These are phyloP conservation scores for Lamellibrachia satsuma DNA, from an alignment of 2,888 invertebrate genomes.

Conservation along the genomic window DNA sequence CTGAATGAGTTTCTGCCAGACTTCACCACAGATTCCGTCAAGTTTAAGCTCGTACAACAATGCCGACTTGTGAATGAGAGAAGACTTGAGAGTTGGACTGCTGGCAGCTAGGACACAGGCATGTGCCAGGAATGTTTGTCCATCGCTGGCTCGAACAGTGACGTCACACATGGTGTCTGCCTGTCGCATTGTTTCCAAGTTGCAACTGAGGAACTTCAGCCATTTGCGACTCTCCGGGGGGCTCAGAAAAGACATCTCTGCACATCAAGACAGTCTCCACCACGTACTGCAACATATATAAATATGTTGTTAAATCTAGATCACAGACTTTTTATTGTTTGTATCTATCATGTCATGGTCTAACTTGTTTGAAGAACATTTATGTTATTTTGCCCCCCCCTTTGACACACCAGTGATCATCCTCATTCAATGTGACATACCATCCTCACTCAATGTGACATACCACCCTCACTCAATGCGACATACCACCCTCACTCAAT, in stretches of 20 bases:
- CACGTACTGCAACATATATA: not conserved
- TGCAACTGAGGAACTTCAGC: not conserved
- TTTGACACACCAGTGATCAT: too few species aligned
- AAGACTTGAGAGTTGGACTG: not conserved
- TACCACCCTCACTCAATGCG: too few species aligned
- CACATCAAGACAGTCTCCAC: not conserved
- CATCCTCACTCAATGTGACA: too few species aligned
- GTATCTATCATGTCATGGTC: too few species aligned
- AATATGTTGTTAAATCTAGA: not conserved
- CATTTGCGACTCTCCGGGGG: not conserved
- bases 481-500: too few species aligned
- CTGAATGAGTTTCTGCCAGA: not conserved
- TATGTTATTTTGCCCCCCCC: too few species aligned
- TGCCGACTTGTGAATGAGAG: not conserved
- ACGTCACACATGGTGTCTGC: not conserved
- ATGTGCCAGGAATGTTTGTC: not conserved
- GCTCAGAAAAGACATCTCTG: not conserved
- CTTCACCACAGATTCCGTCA: not conserved
- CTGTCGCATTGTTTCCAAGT: not conserved
- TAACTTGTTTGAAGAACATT: too few species aligned
- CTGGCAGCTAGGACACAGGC: not conserved
- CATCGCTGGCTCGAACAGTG: not conserved
- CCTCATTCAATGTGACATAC: too few species aligned
- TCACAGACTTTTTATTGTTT: too few species aligned
- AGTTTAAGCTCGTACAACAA: not conserved